Evolutionary conservation across 2,888 invertebrate species (phyloP), one percentile per base, ranked within the genome.

Genomic region (Latheticus oryzae): DNA sequence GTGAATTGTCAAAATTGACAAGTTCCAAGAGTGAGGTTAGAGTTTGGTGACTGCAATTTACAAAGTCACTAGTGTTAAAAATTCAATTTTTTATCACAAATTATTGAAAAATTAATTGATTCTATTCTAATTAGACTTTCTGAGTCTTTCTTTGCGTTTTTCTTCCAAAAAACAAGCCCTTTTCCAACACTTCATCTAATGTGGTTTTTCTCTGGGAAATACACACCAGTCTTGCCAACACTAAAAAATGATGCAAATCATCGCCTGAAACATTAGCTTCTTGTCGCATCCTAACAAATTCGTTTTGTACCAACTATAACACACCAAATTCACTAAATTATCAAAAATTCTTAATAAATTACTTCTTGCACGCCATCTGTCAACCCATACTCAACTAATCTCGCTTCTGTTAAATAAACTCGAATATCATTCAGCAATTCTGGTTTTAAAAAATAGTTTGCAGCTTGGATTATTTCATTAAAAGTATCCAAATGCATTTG

Each of bases 241-340:
- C 89, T 45, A 96, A 77, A 11, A 92, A 78, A 1, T 83, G 76
- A 73, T 95, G 94, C 21, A 96, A 81, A 76, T 93, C 90, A 58
- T 93, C 91, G 0, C 86, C 85, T 2, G 85, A 86, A 45, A 87
- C 83, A 28, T 84, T 43, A 84, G 85, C 81, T 0, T 81, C 78
- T 72, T 86, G 87, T 24, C 94, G 84, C 84, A 92, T 85, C 64
- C 86, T 81, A 28, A 95, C 91, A 78, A 94, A 94, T 74, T 95
- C 92, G 12, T 89, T 85, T 80, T 94, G 89, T 11, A 95, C 86
- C 67, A 86, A 82, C 87, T 90, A 75, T 35, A 38, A 62, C 45
- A 56, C 38, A 8, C 2, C 9, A 8, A 9, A 9, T n/a, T 2
- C 26, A 4, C 1, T 21, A 48, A 67, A 43, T 24, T 58, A 32